A percentile compares a stretch with the other conserved stretches of the same genome.
These are phyloP conservation scores for Anser cygnoides DNA, from an alignment of 2,113 vertebrate genomes.

Conservation along the genomic window DNA sequence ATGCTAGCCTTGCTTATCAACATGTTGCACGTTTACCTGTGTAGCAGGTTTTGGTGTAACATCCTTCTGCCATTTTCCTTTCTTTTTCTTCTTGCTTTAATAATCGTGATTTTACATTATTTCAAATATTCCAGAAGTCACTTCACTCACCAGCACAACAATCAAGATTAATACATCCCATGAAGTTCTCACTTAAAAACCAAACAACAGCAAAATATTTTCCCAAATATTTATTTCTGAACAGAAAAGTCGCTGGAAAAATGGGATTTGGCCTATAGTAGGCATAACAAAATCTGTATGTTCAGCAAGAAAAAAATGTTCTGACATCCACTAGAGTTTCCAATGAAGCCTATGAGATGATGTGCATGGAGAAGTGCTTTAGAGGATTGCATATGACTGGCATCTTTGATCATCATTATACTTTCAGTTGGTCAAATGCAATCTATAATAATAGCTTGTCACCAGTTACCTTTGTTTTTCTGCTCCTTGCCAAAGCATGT, in stretches of 20 bases:
- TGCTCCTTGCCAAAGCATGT: not conserved
- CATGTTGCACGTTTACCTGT: not conserved
- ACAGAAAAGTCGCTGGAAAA: not conserved
- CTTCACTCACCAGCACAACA: constrained; percentile 9
- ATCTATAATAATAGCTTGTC: not conserved
- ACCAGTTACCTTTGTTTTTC: not conserved
- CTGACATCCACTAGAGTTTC: not conserved
- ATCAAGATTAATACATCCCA: not conserved
- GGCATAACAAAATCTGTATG: not conserved
- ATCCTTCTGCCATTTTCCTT: not conserved
- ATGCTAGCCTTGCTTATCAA: constrained; percentile 17
- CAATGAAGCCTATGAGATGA: not conserved
- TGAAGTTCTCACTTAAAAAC: not conserved
- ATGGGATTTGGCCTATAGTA: not conserved
- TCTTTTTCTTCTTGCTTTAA: not conserved
- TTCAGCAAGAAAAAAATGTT: not conserved
- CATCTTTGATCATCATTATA: not conserved
- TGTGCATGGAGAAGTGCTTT: not conserved
- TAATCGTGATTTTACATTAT: not conserved
- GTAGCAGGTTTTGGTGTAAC: not conserved
- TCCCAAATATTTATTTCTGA: not conserved
- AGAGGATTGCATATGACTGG: not conserved
- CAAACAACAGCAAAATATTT: not conserved
- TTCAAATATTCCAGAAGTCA: not conserved
- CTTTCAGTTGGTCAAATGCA: not conserved